Conservation (phyloP, 2,797 vertebrate genomes). For the Aeoliscus strigatus region DNA sequence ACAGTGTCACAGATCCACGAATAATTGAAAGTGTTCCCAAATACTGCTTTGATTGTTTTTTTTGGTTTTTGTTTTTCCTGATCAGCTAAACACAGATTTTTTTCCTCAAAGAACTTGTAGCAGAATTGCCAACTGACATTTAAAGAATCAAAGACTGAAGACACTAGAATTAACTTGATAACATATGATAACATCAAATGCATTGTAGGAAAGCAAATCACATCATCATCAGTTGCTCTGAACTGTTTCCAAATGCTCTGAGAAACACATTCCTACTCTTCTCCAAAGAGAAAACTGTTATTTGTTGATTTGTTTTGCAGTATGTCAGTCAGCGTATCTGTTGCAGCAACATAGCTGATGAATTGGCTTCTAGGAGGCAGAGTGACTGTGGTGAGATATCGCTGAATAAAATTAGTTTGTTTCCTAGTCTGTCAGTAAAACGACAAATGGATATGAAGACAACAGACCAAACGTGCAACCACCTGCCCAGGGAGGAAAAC, state of each 20-base stretch:
- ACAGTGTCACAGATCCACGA: background rate
- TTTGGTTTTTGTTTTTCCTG: background rate
- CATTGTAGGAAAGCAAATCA: constrained; percentile 16
- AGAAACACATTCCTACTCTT: constrained; percentile 13
- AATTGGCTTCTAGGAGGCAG: constrained; percentile 24
- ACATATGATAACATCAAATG: no score
- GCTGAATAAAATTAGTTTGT: constrained; percentile 18
- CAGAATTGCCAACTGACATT: background rate
- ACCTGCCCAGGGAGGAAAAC: no score
- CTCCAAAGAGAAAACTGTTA: constrained; percentile 6
- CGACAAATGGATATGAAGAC: constrained; percentile 22
- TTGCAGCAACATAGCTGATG: constrained; percentile 14
- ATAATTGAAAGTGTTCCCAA: no score
- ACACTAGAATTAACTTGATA: background rate
- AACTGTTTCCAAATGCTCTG: constrained; percentile 1
- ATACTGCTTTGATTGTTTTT: background rate
- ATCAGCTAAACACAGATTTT: background rate
- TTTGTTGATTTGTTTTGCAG: no score
- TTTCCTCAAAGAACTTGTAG: background rate
- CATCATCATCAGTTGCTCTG: constrained; percentile 9
- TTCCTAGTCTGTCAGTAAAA: constrained; percentile 19
- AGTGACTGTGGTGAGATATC: constrained; percentile 18
- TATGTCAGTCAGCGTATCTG: background rate
- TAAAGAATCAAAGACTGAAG: no score
- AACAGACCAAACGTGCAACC: constrained; percentile 19